These are phyloP conservation scores for Protonemura montana DNA, from an alignment of 2,888 invertebrate genomes.

Conservation along the genomic window DNA sequence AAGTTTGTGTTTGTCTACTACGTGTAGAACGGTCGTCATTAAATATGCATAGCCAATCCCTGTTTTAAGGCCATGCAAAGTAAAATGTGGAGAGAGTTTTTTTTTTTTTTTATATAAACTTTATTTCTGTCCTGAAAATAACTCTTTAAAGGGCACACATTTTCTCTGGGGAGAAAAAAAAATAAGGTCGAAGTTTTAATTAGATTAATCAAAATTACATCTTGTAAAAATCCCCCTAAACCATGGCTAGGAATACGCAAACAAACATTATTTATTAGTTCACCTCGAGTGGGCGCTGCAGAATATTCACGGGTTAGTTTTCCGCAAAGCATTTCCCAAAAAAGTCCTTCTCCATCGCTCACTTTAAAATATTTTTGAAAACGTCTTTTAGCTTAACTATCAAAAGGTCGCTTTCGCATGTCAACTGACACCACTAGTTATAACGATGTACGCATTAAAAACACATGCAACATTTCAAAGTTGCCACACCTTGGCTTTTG, in stretches of 20 bases:
- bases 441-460: background rate
- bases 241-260: background rate
- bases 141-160: background rate
- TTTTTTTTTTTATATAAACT: background rate
- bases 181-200: background rate
- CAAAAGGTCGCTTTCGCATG: background rate
- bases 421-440: background rate
- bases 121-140: background rate
- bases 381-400: background rate
- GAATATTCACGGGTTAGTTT: background rate
- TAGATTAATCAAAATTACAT: conserved; percentile 7
- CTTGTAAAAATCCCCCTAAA: background rate
- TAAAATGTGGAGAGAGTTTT: background rate
- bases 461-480: background rate
- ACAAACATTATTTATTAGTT: background rate
- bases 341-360: background rate
- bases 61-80: background rate
- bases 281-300: background rate
- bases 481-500: background rate
- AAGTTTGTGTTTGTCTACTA: background rate
- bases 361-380: background rate
- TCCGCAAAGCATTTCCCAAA: no score
- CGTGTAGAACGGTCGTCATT: background rate
- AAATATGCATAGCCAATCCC: background rate
- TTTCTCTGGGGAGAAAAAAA: background rate